Base-by-base conservation (phyloP, 2,113 vertebrate genomes). In the Sigmodon hispidus region DNA sequence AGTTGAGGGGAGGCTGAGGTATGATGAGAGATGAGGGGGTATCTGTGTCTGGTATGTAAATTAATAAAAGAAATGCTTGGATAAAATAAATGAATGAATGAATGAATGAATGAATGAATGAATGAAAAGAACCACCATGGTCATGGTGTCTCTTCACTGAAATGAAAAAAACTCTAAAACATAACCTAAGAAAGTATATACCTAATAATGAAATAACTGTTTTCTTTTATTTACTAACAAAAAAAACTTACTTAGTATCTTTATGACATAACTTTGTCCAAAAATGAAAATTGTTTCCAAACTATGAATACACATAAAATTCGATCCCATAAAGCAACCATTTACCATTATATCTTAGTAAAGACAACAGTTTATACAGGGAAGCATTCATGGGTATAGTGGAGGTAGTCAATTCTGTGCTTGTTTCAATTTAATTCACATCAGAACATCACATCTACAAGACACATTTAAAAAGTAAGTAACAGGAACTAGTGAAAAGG, bases 221-320 rank as follows among this genome's bases (percentile, higher is more conserved):
- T 76, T 43, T 40, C 13, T n/a, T 96, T 94, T 91, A 93, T 90
- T 93, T 97, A 96, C 76, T 96, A 94, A 95, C 45, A 90, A 21
- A 96, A 43, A 43, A 75, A 84, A 79, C 36, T 69, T 75, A 67
- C 57, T 94, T 45, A 77, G 59, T 10, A 94, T 92, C 91, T 96
- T 34, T 43, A 63, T 96, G 52, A 94, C 21, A 96, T 34, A 36
- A 7, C 19, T 81, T 26, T 85, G 95, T 0, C 1, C 55, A 94
- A 19, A 93, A 43, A 7, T 81, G 34, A 50, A 94, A 92, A 89
- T 8, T 95, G 2, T 69, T 31, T 3, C 16, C 70, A 84, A 92
- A 89, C 67, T 57, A 72, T 89, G 67, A 55, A 21, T 57, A 96
- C 19, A 70, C 13, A 89, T 76, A 87, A 96, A 94, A 97, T 57